Evolutionary conservation across 1,140 invertebrate species (phyloP).

Genomic region (Paraescarpia echinospica): DNA sequence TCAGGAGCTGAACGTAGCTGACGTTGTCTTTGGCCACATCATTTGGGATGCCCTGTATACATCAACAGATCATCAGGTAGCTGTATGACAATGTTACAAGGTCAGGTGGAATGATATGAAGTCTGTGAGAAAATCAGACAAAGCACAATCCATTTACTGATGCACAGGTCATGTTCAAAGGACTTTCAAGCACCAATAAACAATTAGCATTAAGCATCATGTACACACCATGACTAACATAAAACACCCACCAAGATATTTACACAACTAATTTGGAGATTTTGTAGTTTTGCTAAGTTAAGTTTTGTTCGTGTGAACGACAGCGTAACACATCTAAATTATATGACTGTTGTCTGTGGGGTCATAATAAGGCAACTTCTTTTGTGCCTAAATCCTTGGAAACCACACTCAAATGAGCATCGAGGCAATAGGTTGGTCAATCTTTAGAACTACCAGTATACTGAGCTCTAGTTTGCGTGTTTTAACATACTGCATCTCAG

Average conservation of each 20-base stretch:
- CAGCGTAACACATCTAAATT: too few relatives aligned
- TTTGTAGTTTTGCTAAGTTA: too few relatives aligned
- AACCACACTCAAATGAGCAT: too few relatives aligned
- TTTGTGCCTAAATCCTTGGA: too few relatives aligned
- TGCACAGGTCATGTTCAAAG: neutral
- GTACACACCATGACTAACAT: neutral
- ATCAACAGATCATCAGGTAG: neutral
- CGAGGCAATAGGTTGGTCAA: too few relatives aligned
- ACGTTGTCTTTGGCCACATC: slow-evolving; percentile 33
- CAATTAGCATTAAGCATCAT: neutral
- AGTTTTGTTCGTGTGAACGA: too few relatives aligned
- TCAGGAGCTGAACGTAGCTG: slow-evolving; percentile 39
- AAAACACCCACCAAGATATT: neutral
- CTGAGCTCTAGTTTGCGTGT: too few relatives aligned
- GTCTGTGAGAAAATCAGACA: neutral
- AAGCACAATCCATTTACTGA: neutral
- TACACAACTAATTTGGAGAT: too few relatives aligned
- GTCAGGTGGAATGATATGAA: neutral
- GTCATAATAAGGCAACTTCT: too few relatives aligned
- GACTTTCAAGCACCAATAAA: neutral
- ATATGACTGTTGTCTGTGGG: too few relatives aligned
- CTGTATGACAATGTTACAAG: neutral
- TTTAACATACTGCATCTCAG: too few relatives aligned
- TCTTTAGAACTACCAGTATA: too few relatives aligned
- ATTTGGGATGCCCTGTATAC: neutral